Evolutionary conservation across 2,888 invertebrate species (phyloP), one percentile per base, ranked within the genome.

Genomic region (Oeneis ivallda): DNA sequence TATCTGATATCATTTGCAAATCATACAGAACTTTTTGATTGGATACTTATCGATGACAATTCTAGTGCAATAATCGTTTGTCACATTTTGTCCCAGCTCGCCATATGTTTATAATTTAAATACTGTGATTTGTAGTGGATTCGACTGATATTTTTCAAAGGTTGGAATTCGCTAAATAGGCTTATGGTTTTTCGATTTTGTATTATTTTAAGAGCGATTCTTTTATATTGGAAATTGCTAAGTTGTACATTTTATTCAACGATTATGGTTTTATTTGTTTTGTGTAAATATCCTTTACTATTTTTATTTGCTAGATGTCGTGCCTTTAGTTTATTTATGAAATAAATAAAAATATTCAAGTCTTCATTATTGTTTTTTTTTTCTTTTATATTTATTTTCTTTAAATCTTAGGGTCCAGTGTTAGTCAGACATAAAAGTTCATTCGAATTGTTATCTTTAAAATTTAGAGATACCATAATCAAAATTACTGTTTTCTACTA

Each of bases 271-370:
- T 80, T 78, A 82, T 82, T 83, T 77, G 79, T 79, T 80, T 85
- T 87, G 85, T 91, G 90, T 90, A 90, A 87, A 91, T 90, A 90
- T 79, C 73, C 75, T 77, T 75, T 79, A 78, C 83, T 87, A 83
- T 45, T 83, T 79, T 87, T 85, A 87, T 84, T 85, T 83, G 79
- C 80, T 86, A 87, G 83, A 79, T 83, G 79, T 85, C 83, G 80
- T 82, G 79, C 76, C 76, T 86, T 85, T 87, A 89, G 87, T 85
- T 87, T 90, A 91, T 89, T 90, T 90, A 90, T 89, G 82, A 85
- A 85, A 81, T 74, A 74, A 88, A 87, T 88, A 88, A 90, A 89
- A 86, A 83, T 81, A 84, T 83, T 83, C 60, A 81, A 79, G 79
- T 84, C 58, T 84, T 83, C 81, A 79, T 80, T 81, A 79, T 81